These are phyloP conservation scores for Gnathonemus echidnorhynchus DNA, from an alignment of 2,113 vertebrate species.

Conservation along the genomic window DNA sequence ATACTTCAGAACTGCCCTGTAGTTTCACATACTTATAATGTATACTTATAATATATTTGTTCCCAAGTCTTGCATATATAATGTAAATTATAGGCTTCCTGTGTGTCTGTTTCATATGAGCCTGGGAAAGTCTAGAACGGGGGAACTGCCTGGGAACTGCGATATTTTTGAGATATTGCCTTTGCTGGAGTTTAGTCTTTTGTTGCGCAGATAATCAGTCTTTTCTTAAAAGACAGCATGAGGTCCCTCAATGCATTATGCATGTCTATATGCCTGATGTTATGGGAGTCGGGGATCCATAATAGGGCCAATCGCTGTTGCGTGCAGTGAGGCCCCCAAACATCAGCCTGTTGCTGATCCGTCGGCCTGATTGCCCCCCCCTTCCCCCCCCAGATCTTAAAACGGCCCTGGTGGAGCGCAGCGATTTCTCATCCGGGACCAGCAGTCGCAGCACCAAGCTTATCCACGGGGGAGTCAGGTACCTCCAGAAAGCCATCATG, in stretches of 20 bases:
- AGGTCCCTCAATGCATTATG: constrained; percentile 29
- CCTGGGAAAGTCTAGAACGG: not conserved
- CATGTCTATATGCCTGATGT: constrained; percentile 33
- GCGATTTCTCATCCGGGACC: constrained; percentile 93
- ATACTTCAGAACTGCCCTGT: not conserved
- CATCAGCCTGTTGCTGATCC: constrained; percentile 48
- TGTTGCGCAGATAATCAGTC: not conserved
- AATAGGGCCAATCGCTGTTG: constrained; percentile 34
- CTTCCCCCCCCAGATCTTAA: constrained; percentile 73
- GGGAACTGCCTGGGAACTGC: not conserved
- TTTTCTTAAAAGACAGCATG: constrained; percentile 13
- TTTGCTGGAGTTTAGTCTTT: constrained; percentile 29
- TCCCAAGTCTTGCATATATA: not conserved
- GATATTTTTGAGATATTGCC: not conserved
- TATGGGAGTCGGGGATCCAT: constrained; percentile 27
- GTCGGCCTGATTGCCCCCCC: constrained; percentile 55
- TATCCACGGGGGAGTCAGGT: constrained; percentile 93
- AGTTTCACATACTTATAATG: not conserved
- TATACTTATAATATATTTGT: not conserved
- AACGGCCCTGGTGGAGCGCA: constrained; percentile 89
- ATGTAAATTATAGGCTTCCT: not conserved
- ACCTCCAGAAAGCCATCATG: constrained; percentile 97
- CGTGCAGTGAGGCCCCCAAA: constrained; percentile 27
- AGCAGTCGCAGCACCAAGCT: constrained; percentile 98
- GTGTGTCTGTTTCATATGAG: not conserved